Evolutionary conservation across 2,113 vertebrate species (phyloP).

Genomic region (Hiodon tergisus): DNA sequence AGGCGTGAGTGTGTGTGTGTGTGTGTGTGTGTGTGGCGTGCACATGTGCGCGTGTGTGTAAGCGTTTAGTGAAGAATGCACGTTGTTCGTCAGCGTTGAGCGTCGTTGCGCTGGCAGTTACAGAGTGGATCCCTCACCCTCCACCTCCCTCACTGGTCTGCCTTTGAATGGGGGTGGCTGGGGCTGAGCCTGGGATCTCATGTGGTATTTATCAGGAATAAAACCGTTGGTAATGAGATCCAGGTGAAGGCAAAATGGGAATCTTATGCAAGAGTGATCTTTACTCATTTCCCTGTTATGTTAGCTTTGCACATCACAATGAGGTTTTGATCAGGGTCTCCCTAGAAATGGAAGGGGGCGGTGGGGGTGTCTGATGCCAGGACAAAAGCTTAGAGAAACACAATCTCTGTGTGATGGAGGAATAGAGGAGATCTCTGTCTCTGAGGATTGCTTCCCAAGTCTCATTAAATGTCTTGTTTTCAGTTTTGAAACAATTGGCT

Average conservation of each 20-base stretch:
- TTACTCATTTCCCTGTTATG: conserved; percentile 35
- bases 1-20: too few species aligned
- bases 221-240: conserved; percentile 53
- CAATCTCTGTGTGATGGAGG: conserved; percentile 24
- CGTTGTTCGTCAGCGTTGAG: not conserved
- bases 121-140: not conserved
- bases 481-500: conserved; percentile 29
- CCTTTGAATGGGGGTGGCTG: conserved; percentile 49
- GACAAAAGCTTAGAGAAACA: conserved; percentile 33
- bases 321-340: conserved; percentile 21
- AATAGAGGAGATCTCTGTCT: conserved; percentile 6
- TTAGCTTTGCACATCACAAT: conserved; percentile 34
- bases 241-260: conserved; percentile 52
- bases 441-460: conserved; percentile 19
- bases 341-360: conserved; percentile 17
- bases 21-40: not conserved
- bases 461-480: conserved; percentile 32
- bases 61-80: not conserved
- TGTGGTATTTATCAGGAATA: conserved; percentile 64
- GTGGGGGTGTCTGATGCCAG: conserved; percentile 15
- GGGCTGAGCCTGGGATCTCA: conserved; percentile 31
- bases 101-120: not conserved
- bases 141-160: not conserved
- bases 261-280: conserved; percentile 36
- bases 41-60: not conserved